Percentiles rank a stretch among this genome's conserved stretches.
Conservation (phyloP, 2,113 vertebrate species). For the Eidolon helvum region DNA sequence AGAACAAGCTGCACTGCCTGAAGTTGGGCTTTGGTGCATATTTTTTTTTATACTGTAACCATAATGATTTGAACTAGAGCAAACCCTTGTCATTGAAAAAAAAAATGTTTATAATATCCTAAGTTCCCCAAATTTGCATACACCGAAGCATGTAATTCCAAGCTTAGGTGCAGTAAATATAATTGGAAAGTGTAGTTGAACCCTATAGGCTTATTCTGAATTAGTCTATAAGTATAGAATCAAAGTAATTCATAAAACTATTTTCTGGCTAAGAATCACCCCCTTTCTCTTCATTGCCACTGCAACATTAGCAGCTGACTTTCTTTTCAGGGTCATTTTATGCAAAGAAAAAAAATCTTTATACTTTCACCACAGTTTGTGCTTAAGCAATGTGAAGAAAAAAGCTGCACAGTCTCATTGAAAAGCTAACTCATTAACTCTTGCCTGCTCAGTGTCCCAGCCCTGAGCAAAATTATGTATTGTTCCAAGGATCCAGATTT, state of each 20-base stretch:
- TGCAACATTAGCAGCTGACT: neutral
- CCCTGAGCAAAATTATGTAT: neutral
- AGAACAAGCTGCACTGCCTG: neutral
- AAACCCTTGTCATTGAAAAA: neutral
- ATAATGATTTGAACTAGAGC: neutral
- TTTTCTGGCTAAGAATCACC: neutral
- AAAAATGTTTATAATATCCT: neutral
- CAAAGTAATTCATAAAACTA: conserved; percentile 23
- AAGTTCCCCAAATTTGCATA: neutral
- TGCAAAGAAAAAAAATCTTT: conserved; percentile 5
- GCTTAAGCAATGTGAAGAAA: neutral
- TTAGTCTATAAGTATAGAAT: neutral
- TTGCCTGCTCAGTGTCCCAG: neutral
- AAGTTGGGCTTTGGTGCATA: neutral
- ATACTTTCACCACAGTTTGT: neutral
- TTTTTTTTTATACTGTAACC: neutral
- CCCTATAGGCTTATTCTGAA: neutral
- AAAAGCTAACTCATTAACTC: neutral
- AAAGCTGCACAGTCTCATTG: neutral
- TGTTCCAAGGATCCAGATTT: neutral
- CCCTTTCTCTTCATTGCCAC: neutral
- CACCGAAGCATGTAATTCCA: neutral
- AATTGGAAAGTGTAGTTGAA: neutral
- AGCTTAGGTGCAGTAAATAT: neutral
- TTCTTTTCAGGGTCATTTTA: conserved; percentile 47